Base-by-base conservation (phyloP, 2,113 vertebrate species). In the Microtus oregoni region DNA sequence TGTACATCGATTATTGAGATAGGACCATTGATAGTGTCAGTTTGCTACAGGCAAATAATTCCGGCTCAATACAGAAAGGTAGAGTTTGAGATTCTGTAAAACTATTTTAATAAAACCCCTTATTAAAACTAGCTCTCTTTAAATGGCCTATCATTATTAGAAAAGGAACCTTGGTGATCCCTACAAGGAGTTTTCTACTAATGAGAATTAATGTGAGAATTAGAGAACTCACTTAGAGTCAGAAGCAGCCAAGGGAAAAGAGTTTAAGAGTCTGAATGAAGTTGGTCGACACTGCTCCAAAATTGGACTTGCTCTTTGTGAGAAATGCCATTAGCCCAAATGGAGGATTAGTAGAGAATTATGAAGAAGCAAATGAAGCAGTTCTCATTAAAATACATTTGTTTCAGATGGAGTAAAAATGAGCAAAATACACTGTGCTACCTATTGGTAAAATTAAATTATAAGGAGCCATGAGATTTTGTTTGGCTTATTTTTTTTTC, bases 131-230 rank as follows among this genome's bases (percentile, higher is more conserved):
- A 68, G 22, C 4, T 32, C 22, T 35, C 10, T 41, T 91, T 97
- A 93, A 94, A 63, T 30, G 92, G 72, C 24, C 86, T 81, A 20
- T 78, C n/a, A 78, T 83, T 63, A 83, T 94, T 85, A 96, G 96
- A 76, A 95, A 92, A 92, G 73, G 65, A 72, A 95, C 44, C 52
- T 90, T 28, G 9, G 75, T 91, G 72, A 96, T 73, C 44, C 65
- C 14, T 73, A 77, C 75, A 67, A 89, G 79, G 44, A 86, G 77
- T 92, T 68, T 90, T 86, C 94, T 86, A 47, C 86, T 95, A 96
- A 94, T 96, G 79, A 92, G 90, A 82, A 93, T 95, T 92, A 95
- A 96, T 94, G 63, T 85, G 92, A 88, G 81, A 94, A 95, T 89
- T 90, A 96, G 79, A 67, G 70, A 95, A 96, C 90, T 92, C 75